phyloP scores from a whole-genome alignment of 2,113 vertebrate genomes.

The Manacus vitellinus region DNA sequence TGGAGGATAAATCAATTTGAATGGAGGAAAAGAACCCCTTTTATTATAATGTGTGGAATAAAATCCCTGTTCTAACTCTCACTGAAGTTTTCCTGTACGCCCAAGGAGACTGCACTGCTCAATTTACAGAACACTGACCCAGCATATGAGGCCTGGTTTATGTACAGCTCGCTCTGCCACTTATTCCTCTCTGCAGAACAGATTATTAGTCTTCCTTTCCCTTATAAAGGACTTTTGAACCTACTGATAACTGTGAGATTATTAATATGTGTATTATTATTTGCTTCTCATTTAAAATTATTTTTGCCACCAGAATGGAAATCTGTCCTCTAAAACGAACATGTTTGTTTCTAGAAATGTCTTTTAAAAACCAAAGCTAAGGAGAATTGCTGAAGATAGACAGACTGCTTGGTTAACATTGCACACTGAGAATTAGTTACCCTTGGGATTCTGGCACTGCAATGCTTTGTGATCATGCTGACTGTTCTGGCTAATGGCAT shows the following conservation, averaged over 20 bases:
- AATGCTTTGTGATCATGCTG: neutral
- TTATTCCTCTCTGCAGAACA: neutral
- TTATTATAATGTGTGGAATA: neutral
- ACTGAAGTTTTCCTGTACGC: neutral
- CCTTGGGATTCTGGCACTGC: neutral
- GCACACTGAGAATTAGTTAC: neutral
- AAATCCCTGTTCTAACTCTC: neutral
- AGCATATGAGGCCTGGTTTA: neutral
- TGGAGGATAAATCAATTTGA: neutral
- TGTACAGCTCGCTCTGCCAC: neutral
- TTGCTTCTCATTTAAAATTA: neutral
- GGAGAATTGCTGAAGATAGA: neutral
- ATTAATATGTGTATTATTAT: neutral
- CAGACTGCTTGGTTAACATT: neutral
- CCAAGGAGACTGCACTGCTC: neutral
- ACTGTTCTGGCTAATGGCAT: neutral
- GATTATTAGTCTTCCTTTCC: neutral
- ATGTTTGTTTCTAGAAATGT: neutral
- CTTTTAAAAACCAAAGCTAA: neutral
- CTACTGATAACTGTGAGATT: neutral
- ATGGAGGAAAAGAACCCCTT: fast-evolving
- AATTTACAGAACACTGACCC: neutral
- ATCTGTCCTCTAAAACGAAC: neutral
- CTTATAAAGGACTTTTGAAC: neutral
- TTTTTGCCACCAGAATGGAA: neutral